phyloP scores from a whole-genome alignment of 2,797 vertebrate species.

The Argya squamiceps region DNA sequence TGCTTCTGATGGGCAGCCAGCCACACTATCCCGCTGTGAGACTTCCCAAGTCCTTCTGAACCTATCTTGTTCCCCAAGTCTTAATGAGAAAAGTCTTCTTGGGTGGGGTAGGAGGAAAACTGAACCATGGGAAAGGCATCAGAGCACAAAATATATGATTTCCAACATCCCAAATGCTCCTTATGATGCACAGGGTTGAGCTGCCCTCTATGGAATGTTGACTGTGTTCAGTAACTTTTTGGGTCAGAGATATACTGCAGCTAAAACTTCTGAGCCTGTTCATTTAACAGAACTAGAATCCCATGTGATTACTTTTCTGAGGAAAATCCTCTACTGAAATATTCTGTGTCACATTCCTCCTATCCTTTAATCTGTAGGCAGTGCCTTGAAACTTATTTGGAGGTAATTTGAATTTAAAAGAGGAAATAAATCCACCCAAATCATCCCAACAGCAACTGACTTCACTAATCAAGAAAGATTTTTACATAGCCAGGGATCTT shows the following conservation, averaged over 20 bases:
- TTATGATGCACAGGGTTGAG: not conserved
- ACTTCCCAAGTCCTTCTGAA: not conserved
- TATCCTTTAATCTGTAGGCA: constrained; percentile 61
- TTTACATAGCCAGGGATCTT: constrained; percentile 33
- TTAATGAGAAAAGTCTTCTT: not conserved
- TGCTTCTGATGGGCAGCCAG: not conserved
- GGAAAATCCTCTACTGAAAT: constrained; percentile 39
- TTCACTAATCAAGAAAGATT: constrained; percentile 57
- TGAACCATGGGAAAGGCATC: accelerated
- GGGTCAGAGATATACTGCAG: not conserved
- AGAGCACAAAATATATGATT: not conserved
- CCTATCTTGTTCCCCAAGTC: accelerated
- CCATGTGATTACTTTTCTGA: constrained; percentile 36
- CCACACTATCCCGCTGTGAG: not conserved
- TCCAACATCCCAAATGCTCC: not conserved
- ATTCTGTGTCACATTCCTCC: constrained; percentile 38
- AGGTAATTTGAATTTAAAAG: constrained; percentile 68
- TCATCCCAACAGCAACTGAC: constrained; percentile 36
- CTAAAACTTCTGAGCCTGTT: not conserved
- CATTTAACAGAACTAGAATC: constrained; percentile 21
- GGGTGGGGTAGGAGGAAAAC: not conserved
- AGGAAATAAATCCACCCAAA: constrained; percentile 52
- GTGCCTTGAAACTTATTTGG: constrained; percentile 55
- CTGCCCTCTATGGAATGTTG: not conserved
- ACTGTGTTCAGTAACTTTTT: not conserved